Evolutionary conservation across 2,113 vertebrate species (phyloP).

Genomic region (Macaca mulatta): DNA sequence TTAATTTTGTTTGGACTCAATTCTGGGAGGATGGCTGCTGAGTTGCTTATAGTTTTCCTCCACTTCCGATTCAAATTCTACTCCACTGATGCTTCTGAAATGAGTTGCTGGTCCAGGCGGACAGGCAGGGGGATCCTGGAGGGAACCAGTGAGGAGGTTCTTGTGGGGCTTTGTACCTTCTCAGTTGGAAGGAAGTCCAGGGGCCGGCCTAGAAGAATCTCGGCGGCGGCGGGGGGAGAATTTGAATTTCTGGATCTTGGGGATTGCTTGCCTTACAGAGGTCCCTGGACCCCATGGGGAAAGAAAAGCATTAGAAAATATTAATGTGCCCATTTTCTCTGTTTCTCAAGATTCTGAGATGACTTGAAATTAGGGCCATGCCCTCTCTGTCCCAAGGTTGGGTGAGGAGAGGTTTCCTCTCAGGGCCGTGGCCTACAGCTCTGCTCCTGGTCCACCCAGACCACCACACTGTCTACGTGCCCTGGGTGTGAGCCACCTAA

Average conservation of each 20-base stretch:
- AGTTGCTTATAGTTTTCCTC: not conserved
- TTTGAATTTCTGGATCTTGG: not conserved
- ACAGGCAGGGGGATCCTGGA: not conserved
- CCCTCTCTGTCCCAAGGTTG: not conserved
- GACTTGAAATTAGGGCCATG: not conserved
- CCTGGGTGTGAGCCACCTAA: not conserved
- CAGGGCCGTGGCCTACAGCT: accelerated
- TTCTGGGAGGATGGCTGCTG: not conserved
- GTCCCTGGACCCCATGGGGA: not conserved
- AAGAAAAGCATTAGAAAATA: not conserved
- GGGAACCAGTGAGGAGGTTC: not conserved
- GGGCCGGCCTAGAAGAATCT: not conserved
- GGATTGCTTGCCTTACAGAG: not conserved
- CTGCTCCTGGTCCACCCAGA: too few species aligned
- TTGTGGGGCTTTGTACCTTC: not conserved
- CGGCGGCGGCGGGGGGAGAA: not conserved
- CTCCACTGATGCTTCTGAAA: not conserved
- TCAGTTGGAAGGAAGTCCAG: not conserved
- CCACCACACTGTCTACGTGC: accelerated
- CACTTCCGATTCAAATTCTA: not conserved
- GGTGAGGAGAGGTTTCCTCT: not conserved
- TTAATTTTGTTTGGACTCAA: not conserved
- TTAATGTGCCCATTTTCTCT: not conserved
- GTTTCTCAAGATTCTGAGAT: not conserved
- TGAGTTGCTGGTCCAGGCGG: not conserved